A percentile compares a stretch with the other conserved stretches of the same genome.
Evolutionary conservation across 2,113 vertebrate genomes (phyloP).

Genomic region (Carollia perspicillata): DNA sequence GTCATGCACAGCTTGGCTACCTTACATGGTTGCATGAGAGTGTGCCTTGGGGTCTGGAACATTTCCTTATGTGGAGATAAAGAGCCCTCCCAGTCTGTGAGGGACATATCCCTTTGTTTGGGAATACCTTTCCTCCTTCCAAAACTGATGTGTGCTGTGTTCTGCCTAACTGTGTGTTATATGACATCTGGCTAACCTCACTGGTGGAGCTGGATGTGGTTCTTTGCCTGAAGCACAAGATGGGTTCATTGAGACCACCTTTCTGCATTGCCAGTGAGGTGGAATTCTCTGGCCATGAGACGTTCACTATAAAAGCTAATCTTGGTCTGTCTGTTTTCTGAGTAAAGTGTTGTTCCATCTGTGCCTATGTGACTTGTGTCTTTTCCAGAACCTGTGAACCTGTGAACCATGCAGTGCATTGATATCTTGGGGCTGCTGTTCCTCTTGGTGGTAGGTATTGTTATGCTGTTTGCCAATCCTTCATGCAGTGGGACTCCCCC

Average conservation of each 20-base stretch:
- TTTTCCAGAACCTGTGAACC: background rate
- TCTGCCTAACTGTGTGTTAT: background rate
- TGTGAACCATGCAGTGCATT: rapidly evolving
- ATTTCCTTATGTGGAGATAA: background rate
- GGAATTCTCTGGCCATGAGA: background rate
- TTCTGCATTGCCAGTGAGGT: background rate
- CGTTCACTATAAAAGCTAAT: background rate
- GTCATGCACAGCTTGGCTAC: background rate
- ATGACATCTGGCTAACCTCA: background rate
- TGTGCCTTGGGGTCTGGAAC: background rate
- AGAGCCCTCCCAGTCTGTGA: background rate
- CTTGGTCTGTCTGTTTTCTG: background rate
- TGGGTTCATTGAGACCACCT: rapidly evolving
- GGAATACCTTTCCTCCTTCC: background rate
- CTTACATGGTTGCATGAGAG: background rate
- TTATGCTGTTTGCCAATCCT: background rate
- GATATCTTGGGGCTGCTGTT: background rate
- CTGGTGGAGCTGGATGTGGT: background rate
- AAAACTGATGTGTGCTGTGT: background rate
- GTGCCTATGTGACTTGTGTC: background rate
- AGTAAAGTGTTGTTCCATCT: background rate
- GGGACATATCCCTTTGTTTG: background rate
- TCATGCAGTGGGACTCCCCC: no score
- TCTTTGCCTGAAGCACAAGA: background rate
- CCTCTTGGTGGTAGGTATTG: no score